A percentile compares a stretch with the other conserved stretches of the same genome.
Conservation (phyloP, 2,888 invertebrate genomes). For the Drosophila phalerata region DNA sequence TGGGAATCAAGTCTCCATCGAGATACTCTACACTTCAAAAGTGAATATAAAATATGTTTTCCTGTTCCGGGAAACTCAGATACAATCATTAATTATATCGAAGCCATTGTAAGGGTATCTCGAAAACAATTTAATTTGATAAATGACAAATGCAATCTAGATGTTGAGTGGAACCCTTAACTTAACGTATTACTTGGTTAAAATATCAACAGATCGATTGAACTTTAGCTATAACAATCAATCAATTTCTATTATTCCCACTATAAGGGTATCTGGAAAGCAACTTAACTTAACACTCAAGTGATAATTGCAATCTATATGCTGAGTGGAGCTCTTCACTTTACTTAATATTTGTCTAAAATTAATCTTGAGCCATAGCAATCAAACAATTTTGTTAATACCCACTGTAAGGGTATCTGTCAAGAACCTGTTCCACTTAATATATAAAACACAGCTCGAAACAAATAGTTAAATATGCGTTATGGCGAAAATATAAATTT, state of each 20-base stretch:
- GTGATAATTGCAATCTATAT: not conserved
- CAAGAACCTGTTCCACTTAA: constrained; percentile 30
- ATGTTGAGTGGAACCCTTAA: not conserved
- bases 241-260: not conserved
- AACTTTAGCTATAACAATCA: not conserved
- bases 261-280: constrained; percentile 11
- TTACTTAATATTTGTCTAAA: not conserved
- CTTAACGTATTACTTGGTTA: not conserved
- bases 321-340: not conserved
- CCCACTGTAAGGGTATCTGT: constrained; percentile 20
- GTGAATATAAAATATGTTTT: too few species aligned
- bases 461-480: constrained; percentile 50
- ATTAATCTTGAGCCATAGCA: not conserved
- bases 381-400: not conserved
- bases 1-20: too few species aligned
- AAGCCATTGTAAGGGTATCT: not conserved
- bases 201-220: not conserved
- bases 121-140: not conserved
- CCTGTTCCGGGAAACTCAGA: not conserved
- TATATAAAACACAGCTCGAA: constrained; percentile 29
- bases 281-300: not conserved
- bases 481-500: constrained; percentile 73
- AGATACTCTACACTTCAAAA: constrained; percentile 29
- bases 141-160: not conserved
- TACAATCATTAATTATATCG: not conserved